Evolutionary conservation across 2,888 invertebrate species (phyloP).

Genomic region (Volucella inflata): DNA sequence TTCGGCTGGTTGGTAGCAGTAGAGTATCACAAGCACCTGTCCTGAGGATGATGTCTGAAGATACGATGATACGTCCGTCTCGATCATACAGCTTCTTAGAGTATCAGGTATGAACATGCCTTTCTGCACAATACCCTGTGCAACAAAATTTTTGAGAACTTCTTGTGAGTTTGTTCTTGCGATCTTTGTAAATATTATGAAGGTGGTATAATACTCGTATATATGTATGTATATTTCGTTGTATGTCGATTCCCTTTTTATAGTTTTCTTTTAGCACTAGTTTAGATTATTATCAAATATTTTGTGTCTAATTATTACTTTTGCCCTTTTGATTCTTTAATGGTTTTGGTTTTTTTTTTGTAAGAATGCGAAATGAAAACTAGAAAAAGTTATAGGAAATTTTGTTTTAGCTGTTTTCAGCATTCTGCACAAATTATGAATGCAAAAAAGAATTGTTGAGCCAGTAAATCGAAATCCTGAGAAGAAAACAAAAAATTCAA

Average conservation of each 20-base stretch:
- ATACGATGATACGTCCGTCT: constrained; percentile 96
- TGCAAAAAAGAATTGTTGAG: constrained; percentile 38
- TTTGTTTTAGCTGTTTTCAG: constrained; percentile 6
- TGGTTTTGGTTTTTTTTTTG: neutral
- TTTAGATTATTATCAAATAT: neutral
- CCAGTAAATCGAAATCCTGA: constrained; percentile 55
- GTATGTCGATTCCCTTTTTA: neutral
- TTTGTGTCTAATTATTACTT: neutral
- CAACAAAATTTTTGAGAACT: constrained; percentile 40
- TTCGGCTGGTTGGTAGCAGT: constrained; percentile 80
- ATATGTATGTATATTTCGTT: neutral
- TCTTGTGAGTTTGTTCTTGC: constrained; percentile 3
- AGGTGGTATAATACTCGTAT: neutral
- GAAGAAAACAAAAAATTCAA: neutral
- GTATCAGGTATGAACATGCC: constrained; percentile 96
- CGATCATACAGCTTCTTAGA: constrained; percentile 97
- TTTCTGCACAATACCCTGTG: constrained; percentile 75
- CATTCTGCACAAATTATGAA: constrained; percentile 39
- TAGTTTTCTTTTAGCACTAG: neutral
- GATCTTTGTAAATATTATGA: neutral
- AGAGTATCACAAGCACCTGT: constrained; percentile 87
- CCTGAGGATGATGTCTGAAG: constrained; percentile 97
- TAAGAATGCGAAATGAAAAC: constrained; percentile 13
- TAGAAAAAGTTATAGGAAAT: constrained; percentile 16
- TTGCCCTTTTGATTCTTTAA: neutral